Evolutionary conservation across 2,888 invertebrate genomes (phyloP), one percentile per base, ranked within the genome.

Genomic region (Lasioglossum villosulum): DNA sequence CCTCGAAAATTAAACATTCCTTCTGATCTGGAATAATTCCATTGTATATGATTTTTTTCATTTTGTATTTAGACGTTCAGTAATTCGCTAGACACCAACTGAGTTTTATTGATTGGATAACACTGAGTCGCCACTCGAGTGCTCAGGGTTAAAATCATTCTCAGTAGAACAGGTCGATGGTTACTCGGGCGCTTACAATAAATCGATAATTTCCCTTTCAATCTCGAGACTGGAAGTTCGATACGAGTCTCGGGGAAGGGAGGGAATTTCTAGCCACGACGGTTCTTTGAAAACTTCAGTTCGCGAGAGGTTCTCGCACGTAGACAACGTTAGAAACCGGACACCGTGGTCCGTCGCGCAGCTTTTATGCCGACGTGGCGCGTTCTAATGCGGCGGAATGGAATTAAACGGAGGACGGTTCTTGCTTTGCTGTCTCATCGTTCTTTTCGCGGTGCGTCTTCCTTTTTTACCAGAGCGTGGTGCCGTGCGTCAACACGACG

Each of bases 321-420:
- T 8, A 12, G 48, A 2, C 14, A 14, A 27, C 12, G 30, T 12
- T 16, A 30, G 83, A 74, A 84, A 63, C 77, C 23, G 39, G 73
- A 83, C 48, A 48, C 39, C 66, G 48, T 48, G 59, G 8, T 45
- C 14, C 27, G 37, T 23, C 42, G 66, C 16, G 19, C 45, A n/a
- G 63, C 72, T 83, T 82, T 82, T 75, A 63, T 72, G 63, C 37
- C 34, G 14, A 16, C 73, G 23, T 30, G 68, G 27, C 52, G 59
- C 66, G 77, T 77, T 59, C 48, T 74, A 74, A 83, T 27, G 83
- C 59, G 56, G 19, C 14, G 77, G 76, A 59, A 77, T 83, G 77
- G 83, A 78, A 83, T 83, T 83, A 77, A 84, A 84, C 39, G 48
- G 19, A 12, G 14, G 2, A 10, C 4, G 5, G 59, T 48, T 37